These are phyloP conservation scores for Tragelaphus oryx DNA, from an alignment of 2,797 vertebrate genomes.

Conservation along the genomic window DNA sequence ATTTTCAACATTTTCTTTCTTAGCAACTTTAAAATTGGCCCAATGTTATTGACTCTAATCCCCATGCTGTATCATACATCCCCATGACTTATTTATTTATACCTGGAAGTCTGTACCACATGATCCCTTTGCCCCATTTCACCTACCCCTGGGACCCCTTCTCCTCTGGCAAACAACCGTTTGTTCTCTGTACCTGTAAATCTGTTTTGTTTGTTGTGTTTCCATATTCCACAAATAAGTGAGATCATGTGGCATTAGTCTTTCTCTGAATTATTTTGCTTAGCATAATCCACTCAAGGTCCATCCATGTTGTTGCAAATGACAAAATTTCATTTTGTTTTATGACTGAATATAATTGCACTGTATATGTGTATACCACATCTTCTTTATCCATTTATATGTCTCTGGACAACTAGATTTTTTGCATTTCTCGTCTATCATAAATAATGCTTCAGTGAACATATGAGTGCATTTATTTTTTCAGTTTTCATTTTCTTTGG, in stretches of 20 bases:
- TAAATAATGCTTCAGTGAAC: neutral
- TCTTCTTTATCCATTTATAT: neutral
- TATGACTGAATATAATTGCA: neutral
- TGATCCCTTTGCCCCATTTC: neutral
- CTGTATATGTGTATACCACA: neutral
- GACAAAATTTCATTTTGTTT: neutral
- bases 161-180: neutral
- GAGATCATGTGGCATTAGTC: neutral
- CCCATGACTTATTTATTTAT: neutral
- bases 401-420: neutral
- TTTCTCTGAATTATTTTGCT: neutral
- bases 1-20: neutral
- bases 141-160: neutral
- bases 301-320: neutral
- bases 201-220: neutral
- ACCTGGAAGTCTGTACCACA: neutral
- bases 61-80: neutral
- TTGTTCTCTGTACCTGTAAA: neutral
- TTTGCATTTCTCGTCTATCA: accelerated
- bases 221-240: neutral
- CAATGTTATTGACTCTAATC: neutral
- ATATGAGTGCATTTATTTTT: neutral
- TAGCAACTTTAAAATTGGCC: neutral
- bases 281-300: neutral
- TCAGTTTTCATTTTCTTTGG: neutral